phyloP scores from a whole-genome alignment of 2,113 vertebrate species.

The Malurus elegans region DNA sequence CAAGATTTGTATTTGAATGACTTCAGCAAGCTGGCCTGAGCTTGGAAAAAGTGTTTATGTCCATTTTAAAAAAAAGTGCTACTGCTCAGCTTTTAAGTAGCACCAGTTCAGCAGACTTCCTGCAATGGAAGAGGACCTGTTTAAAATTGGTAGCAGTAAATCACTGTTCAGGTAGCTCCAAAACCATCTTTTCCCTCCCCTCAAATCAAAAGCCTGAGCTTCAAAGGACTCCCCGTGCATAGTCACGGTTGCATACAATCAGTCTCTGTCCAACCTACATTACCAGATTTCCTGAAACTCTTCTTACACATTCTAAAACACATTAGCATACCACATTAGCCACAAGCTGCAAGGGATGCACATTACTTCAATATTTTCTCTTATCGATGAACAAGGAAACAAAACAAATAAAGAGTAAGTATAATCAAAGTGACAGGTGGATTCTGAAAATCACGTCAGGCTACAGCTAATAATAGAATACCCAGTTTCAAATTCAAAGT shows the following conservation, averaged over 20 bases:
- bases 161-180: neutral
- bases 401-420: neutral
- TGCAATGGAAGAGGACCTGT: neutral
- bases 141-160: neutral
- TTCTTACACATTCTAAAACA: neutral
- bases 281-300: neutral
- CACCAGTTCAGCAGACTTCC: neutral
- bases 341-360: neutral
- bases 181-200: neutral
- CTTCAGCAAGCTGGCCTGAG: neutral
- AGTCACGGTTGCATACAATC: neutral
- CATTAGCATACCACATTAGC: neutral
- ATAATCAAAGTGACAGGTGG: constrained; percentile 36
- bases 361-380: constrained; percentile 15
- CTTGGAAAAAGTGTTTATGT: neutral
- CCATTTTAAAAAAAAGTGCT: neutral
- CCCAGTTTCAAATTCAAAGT: neutral
- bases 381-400: neutral
- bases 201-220: neutral
- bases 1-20: neutral
- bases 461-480: constrained; percentile 36
- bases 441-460: constrained; percentile 24
- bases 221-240: neutral
- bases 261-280: neutral
- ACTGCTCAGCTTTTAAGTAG: neutral